These are phyloP conservation scores for Harpagifer antarcticus DNA, from an alignment of 2,797 vertebrate species.

Conservation along the genomic window DNA sequence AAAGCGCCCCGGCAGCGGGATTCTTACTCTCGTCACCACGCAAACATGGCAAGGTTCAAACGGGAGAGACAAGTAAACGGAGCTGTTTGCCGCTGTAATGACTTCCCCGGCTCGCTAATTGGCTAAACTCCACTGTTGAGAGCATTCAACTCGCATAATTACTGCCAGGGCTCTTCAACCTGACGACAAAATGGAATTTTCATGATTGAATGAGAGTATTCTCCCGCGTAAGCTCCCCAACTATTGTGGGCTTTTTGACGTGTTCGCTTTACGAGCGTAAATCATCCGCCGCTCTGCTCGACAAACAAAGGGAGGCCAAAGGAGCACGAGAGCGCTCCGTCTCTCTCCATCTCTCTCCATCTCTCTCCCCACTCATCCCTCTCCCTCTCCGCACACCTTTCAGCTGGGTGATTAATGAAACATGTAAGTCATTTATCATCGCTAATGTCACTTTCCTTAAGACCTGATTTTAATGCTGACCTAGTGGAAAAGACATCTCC, in stretches of 20 bases:
- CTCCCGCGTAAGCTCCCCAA: conserved; percentile 17
- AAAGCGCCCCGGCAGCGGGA: neutral
- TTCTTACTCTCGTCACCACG: neutral
- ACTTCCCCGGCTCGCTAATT: conserved; percentile 63
- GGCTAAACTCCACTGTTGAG: conserved; percentile 55
- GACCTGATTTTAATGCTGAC: conserved; percentile 77
- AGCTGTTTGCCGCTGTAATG: conserved; percentile 10
- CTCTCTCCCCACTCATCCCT: neutral
- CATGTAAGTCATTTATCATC: conserved; percentile 82
- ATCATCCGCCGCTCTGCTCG: conserved; percentile 55
- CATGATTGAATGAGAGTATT: conserved; percentile 51
- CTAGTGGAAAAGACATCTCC: conserved; percentile 54
- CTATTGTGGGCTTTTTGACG: conserved; percentile 39
- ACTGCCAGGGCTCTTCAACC: conserved; percentile 51
- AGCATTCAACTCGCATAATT: conserved; percentile 51
- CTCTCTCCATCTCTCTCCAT: conserved; percentile 27
- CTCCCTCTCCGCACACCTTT: conserved; percentile 47
- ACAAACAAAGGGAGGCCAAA: conserved; percentile 75
- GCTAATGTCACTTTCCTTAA: conserved; percentile 79
- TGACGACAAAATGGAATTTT: conserved; percentile 29
- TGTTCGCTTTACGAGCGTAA: conserved; percentile 58
- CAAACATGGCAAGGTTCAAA: conserved; percentile 23
- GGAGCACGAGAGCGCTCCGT: conserved; percentile 20
- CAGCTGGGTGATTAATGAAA: conserved; percentile 80
- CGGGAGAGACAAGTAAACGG: conserved; percentile 4